Conservation (phyloP, 1,140 invertebrate species). For the Hycleus cichorii region DNA sequence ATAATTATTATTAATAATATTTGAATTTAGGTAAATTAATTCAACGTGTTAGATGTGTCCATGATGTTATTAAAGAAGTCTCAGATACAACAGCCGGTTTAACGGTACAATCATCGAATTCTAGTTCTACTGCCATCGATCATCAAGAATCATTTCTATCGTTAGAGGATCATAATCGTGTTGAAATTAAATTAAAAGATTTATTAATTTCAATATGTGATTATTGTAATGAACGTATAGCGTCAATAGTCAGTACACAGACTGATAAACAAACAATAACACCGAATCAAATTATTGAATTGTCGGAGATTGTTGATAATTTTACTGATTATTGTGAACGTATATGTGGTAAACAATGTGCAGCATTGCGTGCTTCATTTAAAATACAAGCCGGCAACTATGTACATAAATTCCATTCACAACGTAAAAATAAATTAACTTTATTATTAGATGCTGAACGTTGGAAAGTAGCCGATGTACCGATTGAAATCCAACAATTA, state of each 20-base stretch:
- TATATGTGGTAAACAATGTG: constrained; percentile 71
- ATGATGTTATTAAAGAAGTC: constrained; percentile 64
- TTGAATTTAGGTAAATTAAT: constrained; percentile 42
- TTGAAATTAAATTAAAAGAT: constrained; percentile 64
- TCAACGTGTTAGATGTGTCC: constrained; percentile 58
- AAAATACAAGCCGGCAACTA: constrained; percentile 86
- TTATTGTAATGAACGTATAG: constrained; percentile 85
- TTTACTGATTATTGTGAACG: constrained; percentile 71
- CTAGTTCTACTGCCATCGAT: background rate
- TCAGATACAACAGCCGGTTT: constrained; percentile 52
- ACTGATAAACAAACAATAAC: constrained; percentile 61
- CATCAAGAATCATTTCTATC: constrained; percentile 58
- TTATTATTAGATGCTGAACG: constrained; percentile 81
- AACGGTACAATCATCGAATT: background rate
- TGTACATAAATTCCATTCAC: constrained; percentile 84
- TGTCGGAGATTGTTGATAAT: constrained; percentile 69
- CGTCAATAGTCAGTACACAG: constrained; percentile 73
- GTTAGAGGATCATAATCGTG: constrained; percentile 57
- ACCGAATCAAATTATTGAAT: constrained; percentile 67
- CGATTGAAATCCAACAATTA: constrained; percentile 75
- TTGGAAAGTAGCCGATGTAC: constrained; percentile 91
- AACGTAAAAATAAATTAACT: constrained; percentile 77
- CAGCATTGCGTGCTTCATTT: constrained; percentile 72
- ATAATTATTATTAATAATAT: background rate
- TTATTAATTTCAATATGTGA: constrained; percentile 75